Evolutionary conservation across 92 coral and sea anemone species (phyloP), one percentile per base, ranked within the genome.

Genomic region (Paragorgia papillata): DNA sequence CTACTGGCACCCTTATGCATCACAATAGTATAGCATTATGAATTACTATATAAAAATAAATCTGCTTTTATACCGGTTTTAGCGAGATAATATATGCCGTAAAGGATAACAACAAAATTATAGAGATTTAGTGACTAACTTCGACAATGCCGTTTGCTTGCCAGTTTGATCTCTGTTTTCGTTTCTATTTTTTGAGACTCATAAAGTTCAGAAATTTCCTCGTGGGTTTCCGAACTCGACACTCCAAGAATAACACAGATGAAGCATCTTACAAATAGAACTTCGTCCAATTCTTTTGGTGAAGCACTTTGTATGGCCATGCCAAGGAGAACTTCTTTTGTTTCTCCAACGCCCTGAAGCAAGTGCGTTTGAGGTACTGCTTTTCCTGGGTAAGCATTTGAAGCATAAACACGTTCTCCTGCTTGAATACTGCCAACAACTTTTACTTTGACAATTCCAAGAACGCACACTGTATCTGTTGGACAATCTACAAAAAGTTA

Each of bases 391-490:
- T 84, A 80, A 54, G 87, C 96, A 62, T 89, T 61, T 0, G 97
- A 92, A 0, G 91, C 95, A 44, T 87, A 92, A 37, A 92, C 60
- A 20, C 96, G 92, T 51, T 92, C 97, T 21, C 97, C 97, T 59
- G 85, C 73, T 55, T 66, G 62, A 1, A 85, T 90, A 15, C 89
- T 76, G 28, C 97, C 97, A 60, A 89, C 82, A 24, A 87, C 81
- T 66, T 92, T 92, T 48, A 92, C 97, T 0, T 56, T 66, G 25
- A 92, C 96, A 94, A 92, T 92, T 4, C 97, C 97, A 48, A 92
- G 90, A 27, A 92, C 89, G 66, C 97, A 92, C 13, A 92, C 97
- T 18, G 85, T 83, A 54, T 92, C 97, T 20, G 81, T 79, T 32
- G 57, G n/a, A 33, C 59, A 96, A 17, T 51, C 58, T 51, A 22